Evolutionary conservation across 1,140 invertebrate species (phyloP), one percentile per base, ranked within the genome.

Genomic region (Caerostris extrusa): DNA sequence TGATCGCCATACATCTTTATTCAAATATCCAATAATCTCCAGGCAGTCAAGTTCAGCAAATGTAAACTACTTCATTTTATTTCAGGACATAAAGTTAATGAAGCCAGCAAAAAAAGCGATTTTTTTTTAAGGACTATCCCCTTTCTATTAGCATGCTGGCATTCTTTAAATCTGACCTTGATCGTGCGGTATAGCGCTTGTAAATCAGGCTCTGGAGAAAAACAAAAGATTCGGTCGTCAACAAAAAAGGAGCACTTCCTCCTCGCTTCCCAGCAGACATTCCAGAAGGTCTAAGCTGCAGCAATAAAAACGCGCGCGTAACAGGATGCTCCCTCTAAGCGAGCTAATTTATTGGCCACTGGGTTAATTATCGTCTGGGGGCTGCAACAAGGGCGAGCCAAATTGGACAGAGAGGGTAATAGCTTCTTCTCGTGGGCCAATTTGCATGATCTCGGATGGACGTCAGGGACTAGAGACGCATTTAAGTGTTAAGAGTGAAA

Each of bases 351-450:
- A 91, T 81, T 91, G 71, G 71, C 56, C 69, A 91, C 89, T 81
- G 89, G 89, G 89, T 91, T 91, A 91, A 91, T 91, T 69, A 91
- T 91, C 71, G 19, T 91, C 71, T 81, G 64, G 71, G 69, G 89
- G 87, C 14, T 89, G 61, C 34, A 50, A 53, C 64, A 60, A 89
- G 87, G 87, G 87, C 64, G 87, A 58, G 87, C 61, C 64, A 69
- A 89, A 89, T 89, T 89, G 64, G 61, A n/a, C 8, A 81, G 69
- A 69, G 89, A 8, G n/a, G 85, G 7, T 90, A 69, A 71, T 90
- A 34, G 61, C 19, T 88, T 88, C 71, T 3, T 50, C 14, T 60
- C 17, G 19, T 34, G 83, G 56, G 19, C 17, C 57, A 12, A 69
- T 71, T 90, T 90, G 50, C 87, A 90, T 90, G 17, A 34, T 34